Percentiles rank a stretch among this genome's conserved stretches.
These are phyloP conservation scores for Panopea generosa DNA, from an alignment of 2,888 invertebrate genomes.

Conservation along the genomic window DNA sequence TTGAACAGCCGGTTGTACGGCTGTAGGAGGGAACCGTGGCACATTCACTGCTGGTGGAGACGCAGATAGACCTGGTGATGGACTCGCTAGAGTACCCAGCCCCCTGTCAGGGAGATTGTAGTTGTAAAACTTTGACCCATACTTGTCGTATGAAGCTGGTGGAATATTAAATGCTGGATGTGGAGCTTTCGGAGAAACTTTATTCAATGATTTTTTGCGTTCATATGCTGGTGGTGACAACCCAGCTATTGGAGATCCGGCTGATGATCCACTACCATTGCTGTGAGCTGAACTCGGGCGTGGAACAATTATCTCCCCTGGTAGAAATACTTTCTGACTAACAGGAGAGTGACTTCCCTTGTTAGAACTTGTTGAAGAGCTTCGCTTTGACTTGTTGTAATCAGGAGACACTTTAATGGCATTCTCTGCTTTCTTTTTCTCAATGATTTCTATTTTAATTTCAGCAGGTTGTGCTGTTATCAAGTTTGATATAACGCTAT, in stretches of 20 bases:
- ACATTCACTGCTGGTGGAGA: constrained; percentile 54
- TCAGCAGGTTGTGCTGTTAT: constrained; percentile 64
- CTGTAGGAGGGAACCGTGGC: constrained; percentile 53
- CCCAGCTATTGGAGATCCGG: constrained; percentile 21
- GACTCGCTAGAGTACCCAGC: constrained; percentile 55
- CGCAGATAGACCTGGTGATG: constrained; percentile 46
- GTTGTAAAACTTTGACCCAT: constrained; percentile 72
- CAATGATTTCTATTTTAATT: constrained; percentile 13
- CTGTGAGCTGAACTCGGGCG: constrained; percentile 35
- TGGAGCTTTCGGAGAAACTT: constrained; percentile 38
- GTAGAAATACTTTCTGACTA: constrained; percentile 15
- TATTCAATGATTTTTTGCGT: constrained; percentile 26
- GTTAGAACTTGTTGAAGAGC: not conserved
- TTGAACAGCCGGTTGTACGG: constrained; percentile 19
- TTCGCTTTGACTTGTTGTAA: not conserved
- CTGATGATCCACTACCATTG: constrained; percentile 33
- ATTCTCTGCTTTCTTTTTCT: constrained; percentile 21
- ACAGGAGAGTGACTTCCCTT: constrained; percentile 16
- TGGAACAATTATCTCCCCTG: constrained; percentile 31
- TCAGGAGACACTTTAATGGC: constrained; percentile 18
- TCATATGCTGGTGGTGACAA: constrained; percentile 27
- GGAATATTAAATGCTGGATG: constrained; percentile 64
- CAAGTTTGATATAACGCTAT: constrained; percentile 74
- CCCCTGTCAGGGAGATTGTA: constrained; percentile 80
- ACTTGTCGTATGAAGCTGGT: constrained; percentile 60